These are phyloP conservation scores for Pachliopta kotzebuea DNA, from an alignment of 2,888 invertebrate species.

Conservation along the genomic window DNA sequence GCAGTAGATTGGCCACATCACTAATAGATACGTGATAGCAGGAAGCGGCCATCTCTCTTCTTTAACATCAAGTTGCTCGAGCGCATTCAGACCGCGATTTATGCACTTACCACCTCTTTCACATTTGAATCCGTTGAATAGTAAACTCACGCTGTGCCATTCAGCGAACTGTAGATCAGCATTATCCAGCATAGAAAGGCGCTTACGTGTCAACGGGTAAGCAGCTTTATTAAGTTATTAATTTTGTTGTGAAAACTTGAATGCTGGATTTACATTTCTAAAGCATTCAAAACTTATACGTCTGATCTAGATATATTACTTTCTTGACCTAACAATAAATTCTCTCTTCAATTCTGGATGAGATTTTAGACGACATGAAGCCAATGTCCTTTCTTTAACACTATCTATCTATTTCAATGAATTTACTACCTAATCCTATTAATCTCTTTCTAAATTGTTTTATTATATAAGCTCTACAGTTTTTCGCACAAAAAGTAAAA, in stretches of 20 bases:
- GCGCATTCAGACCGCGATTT: constrained; percentile 27
- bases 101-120: constrained; percentile 34
- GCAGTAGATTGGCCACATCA: background rate
- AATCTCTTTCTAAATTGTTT: no score
- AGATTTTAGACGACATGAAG: no score
- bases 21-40: constrained; percentile 17
- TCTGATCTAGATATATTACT: background rate
- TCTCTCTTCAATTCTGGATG: no score
- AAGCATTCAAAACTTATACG: background rate
- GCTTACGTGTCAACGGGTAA: constrained; percentile 1
- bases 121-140: constrained; percentile 30
- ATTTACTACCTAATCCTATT: no score
- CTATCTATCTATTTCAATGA: no score
- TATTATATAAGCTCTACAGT: no score
- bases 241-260: constrained; percentile 12
- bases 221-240: constrained; percentile 20
- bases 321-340: no score
- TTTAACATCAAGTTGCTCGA: constrained; percentile 27
- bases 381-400: no score
- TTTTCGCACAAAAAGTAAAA: no score
- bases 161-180: constrained; percentile 28
- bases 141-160: constrained; percentile 12
- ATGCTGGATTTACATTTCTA: background rate
- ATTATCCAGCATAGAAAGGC: constrained; percentile 23
- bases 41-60: constrained; percentile 30